phyloP scores from a whole-genome alignment of 35 echinoderm and acorn worm genomes.

The Heliocidaris erythrogramma region DNA sequence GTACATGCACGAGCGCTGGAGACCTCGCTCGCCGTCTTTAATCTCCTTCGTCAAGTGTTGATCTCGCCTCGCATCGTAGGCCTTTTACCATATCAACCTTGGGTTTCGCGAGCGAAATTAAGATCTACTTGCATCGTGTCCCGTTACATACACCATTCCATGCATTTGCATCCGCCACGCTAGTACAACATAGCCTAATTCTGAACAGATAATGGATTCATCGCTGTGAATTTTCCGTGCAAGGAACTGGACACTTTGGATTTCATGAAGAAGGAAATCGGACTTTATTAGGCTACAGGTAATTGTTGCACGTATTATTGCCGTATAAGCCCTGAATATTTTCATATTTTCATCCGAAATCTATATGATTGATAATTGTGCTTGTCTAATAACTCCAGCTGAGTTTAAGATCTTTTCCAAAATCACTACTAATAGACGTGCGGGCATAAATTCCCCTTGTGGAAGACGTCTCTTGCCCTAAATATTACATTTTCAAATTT shows the following conservation, averaged over 20 bases:
- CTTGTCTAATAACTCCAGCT: too few relatives aligned
- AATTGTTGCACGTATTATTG: background rate
- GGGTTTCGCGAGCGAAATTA: background rate
- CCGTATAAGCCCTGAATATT: background rate
- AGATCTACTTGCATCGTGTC: background rate
- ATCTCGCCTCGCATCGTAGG: background rate
- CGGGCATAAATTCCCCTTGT: too few relatives aligned
- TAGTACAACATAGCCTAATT: background rate
- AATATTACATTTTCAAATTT: too few relatives aligned
- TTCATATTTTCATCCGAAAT: background rate
- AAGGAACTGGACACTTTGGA: background rate
- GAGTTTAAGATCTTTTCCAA: too few relatives aligned
- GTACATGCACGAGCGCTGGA: background rate
- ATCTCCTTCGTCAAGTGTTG: background rate
- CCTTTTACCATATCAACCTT: background rate
- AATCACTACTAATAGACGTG: too few relatives aligned
- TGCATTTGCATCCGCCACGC: background rate
- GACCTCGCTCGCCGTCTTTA: background rate
- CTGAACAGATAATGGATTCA: background rate
- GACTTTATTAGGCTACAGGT: background rate
- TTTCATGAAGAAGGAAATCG: background rate
- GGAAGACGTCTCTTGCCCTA: too few relatives aligned
- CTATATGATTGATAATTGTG: too few relatives aligned
- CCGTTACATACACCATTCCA: background rate
- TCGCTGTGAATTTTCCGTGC: background rate